Base-by-base conservation (phyloP, 30 jellyfish, hydroid and myxozoan genomes). In the Cassiopea xamachana region DNA sequence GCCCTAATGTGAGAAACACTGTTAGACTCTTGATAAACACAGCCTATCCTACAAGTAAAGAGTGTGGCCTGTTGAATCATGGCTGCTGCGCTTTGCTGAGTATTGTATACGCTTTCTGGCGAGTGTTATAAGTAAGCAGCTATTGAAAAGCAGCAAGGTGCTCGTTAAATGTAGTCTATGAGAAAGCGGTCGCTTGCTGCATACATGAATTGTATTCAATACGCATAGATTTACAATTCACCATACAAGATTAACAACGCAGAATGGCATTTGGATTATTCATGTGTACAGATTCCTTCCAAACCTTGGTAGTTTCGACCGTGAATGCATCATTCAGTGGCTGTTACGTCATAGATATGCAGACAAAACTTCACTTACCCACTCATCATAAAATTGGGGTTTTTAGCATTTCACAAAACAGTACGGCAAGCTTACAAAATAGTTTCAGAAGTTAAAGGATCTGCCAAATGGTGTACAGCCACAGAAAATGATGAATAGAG, bases 181-280 rank as follows among this genome's bases (percentile, higher is more conserved):
- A 4, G 19, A 4, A 14, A 2, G 27, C 8, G 2, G 47, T 5
- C 58, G 44, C 89, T 69, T 69, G 77, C 89, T 80, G 89, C 71
- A 27, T 58, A 16, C 48, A 51, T 61, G 79, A 80, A 60, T 51
- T 13, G 47, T n/a, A 80, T 60, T 60, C 79, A 80, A 80, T 17
- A 49, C 71, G 15, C 6, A 80, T 80, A 73, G 89, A 80, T 80
- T 80, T 39, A 80, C 70, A 79, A 58, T 64, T 50, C 60, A 59
- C 80, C 27, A 71, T 0, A 18, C 46, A n/a, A 10, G 17, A 73
- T 18, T 17, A 80, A n/a, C 79, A 61, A 80, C 60, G 60, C 18
- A 80, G 67, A 48, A n/a, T 13, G 44, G 45, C 8, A 16, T 2
- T 15, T 62, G 71, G 62, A 43, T 68, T 68, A 62, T 58, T 80